A percentile compares a stretch with the other conserved stretches of the same genome.
Evolutionary conservation across 2,113 vertebrate genomes (phyloP).

Genomic region (Gopherus evgoodei): DNA sequence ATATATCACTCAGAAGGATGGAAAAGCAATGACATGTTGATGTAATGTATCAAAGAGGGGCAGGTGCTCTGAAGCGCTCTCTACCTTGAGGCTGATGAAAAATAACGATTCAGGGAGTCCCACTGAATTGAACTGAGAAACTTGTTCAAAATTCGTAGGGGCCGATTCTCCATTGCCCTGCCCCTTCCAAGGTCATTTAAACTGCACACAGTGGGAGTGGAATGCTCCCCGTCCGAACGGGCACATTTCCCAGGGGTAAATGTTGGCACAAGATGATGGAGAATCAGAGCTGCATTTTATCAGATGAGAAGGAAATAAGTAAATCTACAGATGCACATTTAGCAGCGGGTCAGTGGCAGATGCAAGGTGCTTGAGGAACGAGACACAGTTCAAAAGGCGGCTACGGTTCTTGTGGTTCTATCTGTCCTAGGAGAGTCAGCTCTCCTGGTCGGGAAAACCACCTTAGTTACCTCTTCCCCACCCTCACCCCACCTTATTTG

Average conservation of each 20-base stretch:
- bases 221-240: neutral
- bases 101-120: neutral
- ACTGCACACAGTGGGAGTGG: neutral
- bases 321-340: neutral
- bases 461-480: neutral
- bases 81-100: neutral
- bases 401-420: neutral
- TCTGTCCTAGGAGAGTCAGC: neutral
- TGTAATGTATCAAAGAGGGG: rapidly evolving
- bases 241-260: neutral
- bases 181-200: neutral
- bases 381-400: neutral
- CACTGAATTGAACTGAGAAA: neutral
- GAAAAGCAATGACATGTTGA: neutral
- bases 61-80: neutral
- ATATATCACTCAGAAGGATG: neutral
- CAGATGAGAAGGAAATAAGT: neutral
- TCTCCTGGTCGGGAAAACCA: neutral
- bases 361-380: neutral
- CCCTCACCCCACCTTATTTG: neutral
- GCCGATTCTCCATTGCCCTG: neutral
- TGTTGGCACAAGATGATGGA: neutral
- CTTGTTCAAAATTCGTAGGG: neutral
- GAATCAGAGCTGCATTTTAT: neutral
- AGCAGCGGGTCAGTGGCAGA: neutral